A percentile compares a stretch with the other conserved stretches of the same genome.
These are phyloP conservation scores for Merops nubicus DNA, from an alignment of 2,113 vertebrate species.

Conservation along the genomic window DNA sequence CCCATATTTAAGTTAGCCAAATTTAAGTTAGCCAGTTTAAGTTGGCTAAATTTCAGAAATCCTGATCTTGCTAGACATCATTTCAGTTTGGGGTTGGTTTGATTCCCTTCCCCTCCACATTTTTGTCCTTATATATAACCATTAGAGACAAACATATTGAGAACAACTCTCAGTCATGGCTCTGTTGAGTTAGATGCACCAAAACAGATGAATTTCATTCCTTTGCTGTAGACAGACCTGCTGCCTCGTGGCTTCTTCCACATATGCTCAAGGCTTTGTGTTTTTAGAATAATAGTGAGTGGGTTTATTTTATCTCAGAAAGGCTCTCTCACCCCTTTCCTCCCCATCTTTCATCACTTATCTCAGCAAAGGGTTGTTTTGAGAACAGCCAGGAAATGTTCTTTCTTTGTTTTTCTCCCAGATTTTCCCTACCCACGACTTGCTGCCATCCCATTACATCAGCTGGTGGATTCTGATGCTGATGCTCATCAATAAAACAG, in stretches of 20 bases:
- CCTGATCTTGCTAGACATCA: background rate
- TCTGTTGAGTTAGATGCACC: accelerated
- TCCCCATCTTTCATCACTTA: background rate
- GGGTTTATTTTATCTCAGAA: background rate
- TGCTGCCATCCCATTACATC: background rate
- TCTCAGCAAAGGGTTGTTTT: slow-evolving; percentile 6
- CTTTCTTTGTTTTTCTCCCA: background rate
- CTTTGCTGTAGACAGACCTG: background rate
- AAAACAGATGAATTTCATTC: background rate
- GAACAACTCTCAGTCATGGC: background rate
- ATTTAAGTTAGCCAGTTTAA: too few species aligned
- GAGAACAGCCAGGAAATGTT: background rate
- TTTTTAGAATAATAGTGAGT: background rate
- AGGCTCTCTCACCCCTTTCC: background rate
- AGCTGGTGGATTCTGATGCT: background rate
- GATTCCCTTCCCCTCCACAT: background rate
- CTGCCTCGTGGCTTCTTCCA: background rate
- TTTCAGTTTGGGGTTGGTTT: background rate
- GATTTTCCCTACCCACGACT: background rate
- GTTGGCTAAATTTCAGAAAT: background rate
- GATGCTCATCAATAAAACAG: background rate
- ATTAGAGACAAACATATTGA: background rate
- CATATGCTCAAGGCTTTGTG: background rate
- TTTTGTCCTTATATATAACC: background rate
- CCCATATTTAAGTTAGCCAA: background rate